Evolutionary conservation across 2,888 invertebrate genomes (phyloP), one percentile per base, ranked within the genome.

Genomic region (Eueremaeus valkanovi): DNA sequence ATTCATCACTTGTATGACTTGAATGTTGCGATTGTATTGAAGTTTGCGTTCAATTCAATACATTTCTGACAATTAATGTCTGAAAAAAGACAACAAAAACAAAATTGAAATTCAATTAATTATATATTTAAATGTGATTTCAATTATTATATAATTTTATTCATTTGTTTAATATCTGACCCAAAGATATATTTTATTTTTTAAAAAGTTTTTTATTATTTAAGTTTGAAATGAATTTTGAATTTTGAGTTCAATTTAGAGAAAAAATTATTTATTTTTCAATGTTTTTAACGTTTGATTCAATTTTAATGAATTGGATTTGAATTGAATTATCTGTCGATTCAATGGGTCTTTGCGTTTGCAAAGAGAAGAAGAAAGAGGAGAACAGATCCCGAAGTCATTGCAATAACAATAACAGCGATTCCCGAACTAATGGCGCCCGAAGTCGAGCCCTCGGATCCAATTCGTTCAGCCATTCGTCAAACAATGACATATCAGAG

Each of bases 1-100:
- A 55, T 55, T 55, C 55, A 55, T 55, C 55, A 55, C 55, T 55
- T 45, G n/a, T n/a, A n/a, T n/a, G n/a, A n/a, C n/a, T n/a, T n/a
- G n/a, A n/a, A n/a, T n/a, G n/a, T n/a, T n/a, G n/a, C n/a, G n/a
- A n/a, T n/a, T n/a, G 6, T 45, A 45, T 45, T 45, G 42, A 45
- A 45, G 42, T 45, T 45, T 45, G 13, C 18, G 42, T 45, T 45
- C 18, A 45, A 16, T 45, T 45, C 42, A 2, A 3, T n/a, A 55
- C 24, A 24, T 21, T 55, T 55, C 21, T 18, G n/a, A 24, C 21
- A 55, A 9, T 55, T 55, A 18, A 21, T n/a, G 21, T 55, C 3
- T 55, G 9, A 8, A 55, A 24, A 55, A 8, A 24, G n/a, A 24
- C n/a, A n/a, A 55, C 55, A 55, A 55, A 24, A n/a, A 55, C 24